Base-by-base conservation (phyloP, 1,140 invertebrate species). In the Drosophila littoralis region DNA sequence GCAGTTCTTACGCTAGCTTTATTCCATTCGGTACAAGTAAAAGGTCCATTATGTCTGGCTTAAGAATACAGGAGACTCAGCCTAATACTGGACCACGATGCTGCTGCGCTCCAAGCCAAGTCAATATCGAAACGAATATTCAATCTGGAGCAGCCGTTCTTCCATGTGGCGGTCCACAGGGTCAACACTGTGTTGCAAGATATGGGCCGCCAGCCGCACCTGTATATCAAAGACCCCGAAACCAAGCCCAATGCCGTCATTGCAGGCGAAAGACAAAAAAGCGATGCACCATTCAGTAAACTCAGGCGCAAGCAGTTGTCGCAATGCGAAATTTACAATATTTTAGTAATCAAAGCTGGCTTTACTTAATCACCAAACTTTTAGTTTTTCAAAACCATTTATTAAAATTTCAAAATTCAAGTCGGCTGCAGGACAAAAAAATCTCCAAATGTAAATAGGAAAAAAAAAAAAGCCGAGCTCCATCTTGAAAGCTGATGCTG, bases 251-350 rank as follows among this genome's bases (percentile, higher is more conserved):
- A 2, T 64, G 70, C 48, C 7, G n/a, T 0, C 52, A 58, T 22
- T 57, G 63, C 28, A 51, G 12, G 12, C 0, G 28, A 2, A 36
- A 59, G 8, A 2, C 9, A 0, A 68, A 13, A 7, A 60, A 46
- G 10, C 46, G 43, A 6, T 67, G 71, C 38, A 35, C 9, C 50
- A 72, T 72, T 17, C 69, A 67, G 33, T 71, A 45, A 33, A n/a
- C 48, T 32, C 12, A 4, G 9, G 7, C 13, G 9, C 32, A 17
- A 28, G 1, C 0, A 1, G 0, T 12, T 1, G 28, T 33, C 8
- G 33, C 6, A 17, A 17, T 33, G 5, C 10, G 22, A 33, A 22
- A 43, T 10, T 28, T 2, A 48, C 8, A 15, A 7, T 52, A 35
- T 13, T 45, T 1, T 10, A 13, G 60, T 13, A 1, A 69, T 69